phyloP scores from a whole-genome alignment of 2,888 invertebrate genomes.

The Limnephilus auricula region DNA sequence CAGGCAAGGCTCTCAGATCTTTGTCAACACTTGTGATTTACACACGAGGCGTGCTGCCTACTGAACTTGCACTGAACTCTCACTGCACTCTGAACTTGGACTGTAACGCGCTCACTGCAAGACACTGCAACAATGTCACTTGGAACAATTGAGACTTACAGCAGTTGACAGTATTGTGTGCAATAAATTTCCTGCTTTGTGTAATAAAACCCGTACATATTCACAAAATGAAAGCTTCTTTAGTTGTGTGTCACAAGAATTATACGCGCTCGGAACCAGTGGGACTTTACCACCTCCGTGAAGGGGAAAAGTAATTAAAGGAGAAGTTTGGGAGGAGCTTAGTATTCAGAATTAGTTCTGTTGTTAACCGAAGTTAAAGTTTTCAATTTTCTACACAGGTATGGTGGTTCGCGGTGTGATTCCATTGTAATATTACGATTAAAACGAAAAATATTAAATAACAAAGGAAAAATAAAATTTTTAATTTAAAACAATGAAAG shows the following conservation, averaged over 20 bases:
- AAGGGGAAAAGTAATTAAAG: not conserved
- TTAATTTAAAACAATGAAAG: not conserved
- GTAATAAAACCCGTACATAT: not conserved
- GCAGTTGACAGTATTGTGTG: not conserved
- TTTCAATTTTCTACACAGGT: too few relatives aligned
- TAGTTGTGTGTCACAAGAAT: not conserved
- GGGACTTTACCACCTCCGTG: not conserved
- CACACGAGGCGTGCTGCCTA: constrained; percentile 27
- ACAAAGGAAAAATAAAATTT: too few relatives aligned
- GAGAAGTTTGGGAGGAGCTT: not conserved
- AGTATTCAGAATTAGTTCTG: too few relatives aligned
- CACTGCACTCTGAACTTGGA: not conserved
- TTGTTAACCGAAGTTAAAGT: too few relatives aligned
- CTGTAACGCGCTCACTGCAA: not conserved
- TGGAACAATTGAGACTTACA: not conserved
- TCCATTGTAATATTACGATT: not conserved
- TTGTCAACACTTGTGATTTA: constrained; percentile 47
- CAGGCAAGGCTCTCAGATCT: constrained; percentile 36
- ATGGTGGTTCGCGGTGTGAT: not conserved
- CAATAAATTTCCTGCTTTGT: not conserved
- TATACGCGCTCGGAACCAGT: not conserved
- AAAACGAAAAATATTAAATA: too few relatives aligned
- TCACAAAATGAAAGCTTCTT: not conserved
- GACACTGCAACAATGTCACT: not conserved
- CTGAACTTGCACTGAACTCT: not conserved